phyloP scores from a whole-genome alignment of 2,113 vertebrate genomes.

The Callospermophilus lateralis region DNA sequence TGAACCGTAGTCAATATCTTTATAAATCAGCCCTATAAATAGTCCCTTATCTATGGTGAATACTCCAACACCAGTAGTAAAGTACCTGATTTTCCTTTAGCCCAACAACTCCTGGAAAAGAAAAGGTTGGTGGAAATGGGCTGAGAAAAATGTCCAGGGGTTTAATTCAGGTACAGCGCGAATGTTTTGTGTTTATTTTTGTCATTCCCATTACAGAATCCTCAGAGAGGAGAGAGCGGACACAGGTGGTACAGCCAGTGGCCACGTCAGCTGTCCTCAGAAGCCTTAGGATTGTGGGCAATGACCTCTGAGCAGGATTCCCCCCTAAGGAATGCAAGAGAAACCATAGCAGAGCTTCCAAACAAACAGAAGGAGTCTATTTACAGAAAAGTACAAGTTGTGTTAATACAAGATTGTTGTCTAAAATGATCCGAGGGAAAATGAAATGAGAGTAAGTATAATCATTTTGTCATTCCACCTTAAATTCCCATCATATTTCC shows the following conservation, averaged over 20 bases:
- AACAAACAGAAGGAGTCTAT: not conserved
- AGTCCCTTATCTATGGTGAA: not conserved
- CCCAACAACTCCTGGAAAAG: not conserved
- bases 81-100: not conserved
- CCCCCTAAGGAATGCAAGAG: not conserved
- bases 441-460: not conserved
- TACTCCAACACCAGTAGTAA: not conserved
- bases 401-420: not conserved
- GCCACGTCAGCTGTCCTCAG: not conserved
- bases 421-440: constrained; percentile 47
- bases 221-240: not conserved
- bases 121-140: not conserved
- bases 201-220: not conserved
- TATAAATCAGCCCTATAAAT: constrained; percentile 26
- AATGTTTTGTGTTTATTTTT: not conserved
- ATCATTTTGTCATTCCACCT: not conserved
- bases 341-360: not conserved
- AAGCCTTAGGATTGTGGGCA: not conserved
- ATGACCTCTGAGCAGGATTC: not conserved
- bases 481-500: not conserved
- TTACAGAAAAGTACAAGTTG: not conserved
- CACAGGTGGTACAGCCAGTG: fast-evolving
- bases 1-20: not conserved
- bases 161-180: not conserved
- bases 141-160: not conserved